Percentiles rank a stretch among this genome's conserved stretches.
phyloP scores from a whole-genome alignment of 2,113 vertebrate species.

The Oncorhynchus tshawytscha region DNA sequence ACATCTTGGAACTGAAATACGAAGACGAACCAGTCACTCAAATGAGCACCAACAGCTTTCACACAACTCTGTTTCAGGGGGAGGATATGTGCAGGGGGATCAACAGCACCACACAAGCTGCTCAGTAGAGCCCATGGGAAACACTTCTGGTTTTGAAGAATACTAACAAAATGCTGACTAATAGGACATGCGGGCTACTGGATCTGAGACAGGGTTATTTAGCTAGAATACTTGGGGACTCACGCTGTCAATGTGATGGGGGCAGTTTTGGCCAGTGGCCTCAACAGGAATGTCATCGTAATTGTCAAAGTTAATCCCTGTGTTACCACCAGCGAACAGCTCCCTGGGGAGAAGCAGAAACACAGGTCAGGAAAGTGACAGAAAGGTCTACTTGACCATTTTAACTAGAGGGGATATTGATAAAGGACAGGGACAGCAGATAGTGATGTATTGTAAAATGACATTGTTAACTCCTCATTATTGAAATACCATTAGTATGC shows the following conservation, averaged over 20 bases:
- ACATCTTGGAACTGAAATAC: conserved; percentile 88
- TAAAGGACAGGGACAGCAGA: too few relatives aligned
- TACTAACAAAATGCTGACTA: neutral
- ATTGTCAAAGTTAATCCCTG: conserved; percentile 98
- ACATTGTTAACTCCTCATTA: too few relatives aligned
- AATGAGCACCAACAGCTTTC: neutral
- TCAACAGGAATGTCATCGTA: conserved; percentile 99
- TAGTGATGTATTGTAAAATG: too few relatives aligned
- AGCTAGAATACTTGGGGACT: conserved; percentile 47
- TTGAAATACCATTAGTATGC: neutral
- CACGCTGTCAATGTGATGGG: conserved; percentile 95
- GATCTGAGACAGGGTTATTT: neutral
- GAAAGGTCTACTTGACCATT: neutral
- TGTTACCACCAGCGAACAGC: conserved; percentile 92
- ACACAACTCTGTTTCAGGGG: neutral
- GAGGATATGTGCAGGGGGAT: too few relatives aligned
- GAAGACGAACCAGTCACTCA: conserved; percentile 13
- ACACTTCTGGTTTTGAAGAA: neutral
- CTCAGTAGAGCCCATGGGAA: neutral
- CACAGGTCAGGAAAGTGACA: neutral
- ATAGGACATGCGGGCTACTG: neutral
- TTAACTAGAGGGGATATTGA: too few relatives aligned
- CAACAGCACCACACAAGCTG: too few relatives aligned
- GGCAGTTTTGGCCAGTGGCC: conserved; percentile 91
- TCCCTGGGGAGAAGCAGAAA: conserved; percentile 72